These are phyloP conservation scores for Tanaodytes sp. DNA, from an alignment of 2,888 invertebrate genomes.

Conservation along the genomic window DNA sequence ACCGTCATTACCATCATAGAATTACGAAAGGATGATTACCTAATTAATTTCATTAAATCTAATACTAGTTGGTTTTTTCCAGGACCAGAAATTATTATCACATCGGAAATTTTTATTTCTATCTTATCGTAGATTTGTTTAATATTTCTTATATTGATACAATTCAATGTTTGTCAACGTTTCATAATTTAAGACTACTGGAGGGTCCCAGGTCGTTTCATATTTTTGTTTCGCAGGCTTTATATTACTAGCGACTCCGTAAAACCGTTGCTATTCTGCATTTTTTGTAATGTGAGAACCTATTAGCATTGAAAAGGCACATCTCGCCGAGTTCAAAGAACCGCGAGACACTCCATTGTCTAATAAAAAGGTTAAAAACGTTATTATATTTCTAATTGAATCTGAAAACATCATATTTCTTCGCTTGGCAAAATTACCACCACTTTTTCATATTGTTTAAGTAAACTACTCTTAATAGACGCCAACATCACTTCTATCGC, in stretches of 20 bases:
- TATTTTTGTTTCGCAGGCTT: slow-evolving; percentile 56
- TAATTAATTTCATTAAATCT: too few species aligned
- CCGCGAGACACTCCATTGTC: slow-evolving; percentile 36
- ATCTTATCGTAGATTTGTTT: too few species aligned
- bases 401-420: background rate
- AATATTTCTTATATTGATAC: too few species aligned
- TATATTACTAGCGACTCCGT: slow-evolving; percentile 55
- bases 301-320: slow-evolving; percentile 39
- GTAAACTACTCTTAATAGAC: background rate
- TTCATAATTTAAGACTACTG: too few species aligned
- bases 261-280: slow-evolving; percentile 48
- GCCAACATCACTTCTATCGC: background rate
- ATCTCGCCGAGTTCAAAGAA: slow-evolving; percentile 30
- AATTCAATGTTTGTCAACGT: too few species aligned
- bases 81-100: too few species aligned
- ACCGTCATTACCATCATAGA: too few species aligned
- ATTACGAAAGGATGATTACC: too few species aligned
- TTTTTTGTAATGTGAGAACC: slow-evolving; percentile 38
- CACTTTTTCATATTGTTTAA: background rate
- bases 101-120: too few species aligned
- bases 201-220: slow-evolving; percentile 57
- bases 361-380: slow-evolving; percentile 32
- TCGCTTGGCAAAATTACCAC: background rate
- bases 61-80: too few species aligned
- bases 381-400: slow-evolving; percentile 19